Conservation (phyloP, 2,888 invertebrate species). For the Ichneumoninae sp. region DNA sequence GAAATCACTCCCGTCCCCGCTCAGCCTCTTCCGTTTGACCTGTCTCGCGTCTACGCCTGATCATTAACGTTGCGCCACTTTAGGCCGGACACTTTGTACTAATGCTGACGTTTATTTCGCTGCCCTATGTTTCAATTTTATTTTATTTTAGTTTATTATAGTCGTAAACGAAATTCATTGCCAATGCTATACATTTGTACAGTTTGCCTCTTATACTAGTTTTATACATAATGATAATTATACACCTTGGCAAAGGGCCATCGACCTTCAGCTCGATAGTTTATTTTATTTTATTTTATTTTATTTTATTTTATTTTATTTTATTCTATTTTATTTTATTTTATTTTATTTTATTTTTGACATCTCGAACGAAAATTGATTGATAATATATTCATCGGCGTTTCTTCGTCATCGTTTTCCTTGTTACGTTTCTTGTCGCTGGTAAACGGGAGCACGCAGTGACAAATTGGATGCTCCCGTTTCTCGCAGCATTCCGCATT, state of each 20-base stretch:
- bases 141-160: not conserved
- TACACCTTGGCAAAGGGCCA: too few relatives aligned
- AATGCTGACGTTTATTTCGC: not conserved
- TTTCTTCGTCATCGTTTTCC: not conserved
- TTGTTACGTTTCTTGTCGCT: not conserved
- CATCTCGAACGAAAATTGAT: not conserved
- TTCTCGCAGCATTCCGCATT: not conserved
- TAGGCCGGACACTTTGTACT: not conserved
- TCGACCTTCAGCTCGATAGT: not conserved
- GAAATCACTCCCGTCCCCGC: slow-evolving; percentile 20
- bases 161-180: too few relatives aligned
- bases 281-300: not conserved
- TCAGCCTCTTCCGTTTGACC: not conserved
- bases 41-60: not conserved
- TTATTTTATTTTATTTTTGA: slow-evolving; percentile 1
- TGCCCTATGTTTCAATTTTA: not conserved
- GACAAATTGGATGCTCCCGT: slow-evolving; percentile 5
- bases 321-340: not conserved
- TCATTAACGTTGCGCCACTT: slow-evolving; percentile 1
- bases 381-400: not conserved
- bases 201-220: too few relatives aligned
- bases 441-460: not conserved
- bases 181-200: too few relatives aligned
- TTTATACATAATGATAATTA: too few relatives aligned
- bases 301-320: not conserved